Evolutionary conservation across 2,888 invertebrate genomes (phyloP).

Genomic region (Netelia fuscicornis): DNA sequence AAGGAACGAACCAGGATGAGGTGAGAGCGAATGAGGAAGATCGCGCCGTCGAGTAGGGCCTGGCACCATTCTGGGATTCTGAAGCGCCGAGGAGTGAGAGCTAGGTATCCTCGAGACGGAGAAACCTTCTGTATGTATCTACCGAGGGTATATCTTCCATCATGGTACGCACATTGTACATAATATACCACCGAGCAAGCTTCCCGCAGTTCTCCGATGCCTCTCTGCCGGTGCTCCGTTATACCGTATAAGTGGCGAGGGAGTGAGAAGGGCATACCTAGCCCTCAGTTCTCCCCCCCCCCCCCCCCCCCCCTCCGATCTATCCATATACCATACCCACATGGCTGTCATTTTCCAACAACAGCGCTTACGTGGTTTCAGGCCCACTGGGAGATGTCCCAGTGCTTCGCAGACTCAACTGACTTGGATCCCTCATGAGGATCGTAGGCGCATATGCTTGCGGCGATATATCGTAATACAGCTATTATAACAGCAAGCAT

Average conservation of each 20-base stretch:
- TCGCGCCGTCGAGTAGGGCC: neutral
- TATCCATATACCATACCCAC: neutral
- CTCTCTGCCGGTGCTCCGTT: conserved; percentile 3
- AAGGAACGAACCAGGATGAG: neutral
- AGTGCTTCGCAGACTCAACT: conserved; percentile 41
- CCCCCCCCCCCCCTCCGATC: neutral
- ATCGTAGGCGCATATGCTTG: neutral
- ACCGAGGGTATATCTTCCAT: neutral
- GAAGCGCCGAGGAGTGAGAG: neutral
- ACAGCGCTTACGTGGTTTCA: conserved; percentile 41
- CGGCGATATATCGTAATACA: neutral
- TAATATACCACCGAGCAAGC: conserved; percentile 15
- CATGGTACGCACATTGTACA: neutral
- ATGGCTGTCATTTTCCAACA: conserved; percentile 13
- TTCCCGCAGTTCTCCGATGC: neutral
- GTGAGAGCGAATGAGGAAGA: conserved; percentile 1
- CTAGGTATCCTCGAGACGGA: neutral
- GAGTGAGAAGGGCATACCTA: neutral
- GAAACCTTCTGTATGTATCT: neutral
- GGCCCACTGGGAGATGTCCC: conserved; percentile 45
- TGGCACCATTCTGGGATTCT: neutral
- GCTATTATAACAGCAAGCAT: conserved; percentile 59
- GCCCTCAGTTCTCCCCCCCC: neutral
- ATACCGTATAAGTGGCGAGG: too few species aligned
- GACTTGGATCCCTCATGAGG: conserved; percentile 5